Evolutionary conservation across 2,888 invertebrate genomes (phyloP), one percentile per base, ranked within the genome.

Genomic region (Rotaria magnacalcarata): DNA sequence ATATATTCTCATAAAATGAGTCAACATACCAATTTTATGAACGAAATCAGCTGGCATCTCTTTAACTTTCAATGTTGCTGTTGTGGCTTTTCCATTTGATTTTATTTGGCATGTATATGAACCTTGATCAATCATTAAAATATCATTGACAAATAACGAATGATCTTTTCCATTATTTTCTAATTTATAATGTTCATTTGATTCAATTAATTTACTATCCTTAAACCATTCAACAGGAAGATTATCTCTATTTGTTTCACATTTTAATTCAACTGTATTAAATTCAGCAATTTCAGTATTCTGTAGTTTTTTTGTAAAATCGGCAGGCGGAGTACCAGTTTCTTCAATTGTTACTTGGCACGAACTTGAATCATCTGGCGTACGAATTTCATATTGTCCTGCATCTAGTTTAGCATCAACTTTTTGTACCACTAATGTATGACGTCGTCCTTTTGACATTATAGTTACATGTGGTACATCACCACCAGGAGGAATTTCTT

Each of bases 361-460:
- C 47, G 80, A 43, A 80, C 80, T 80, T 0, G 21, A 7, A 47
- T 80, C 80, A 47, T 80, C 80, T 0, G 80, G 80, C n/a, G 80
- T 80, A 47, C 80, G 80, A n/a, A 80, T 80, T 47, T 80, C 80
- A 80, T 80, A 80, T 80, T 80, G 43, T n/a, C 80, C 80, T 1
- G 80, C 43, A 47, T 80, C 80, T 80, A 47, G 80, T 67, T 67
- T 34, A 21, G 14, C n/a, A 80, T 80, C 47, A 4, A 80, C 80
- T 47, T 80, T 80, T 47, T 80, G 80, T 80, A 80, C 80, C 24
- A 47, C 80, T 80, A 80, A 80, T 47, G 80, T 80, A 80, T 80
- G 80, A 24, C 80, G 80, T 43, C 80, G 80, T 80, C 80, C 80
- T 80, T 80, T 80, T 11, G 80, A 80, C 47, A 80, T 47, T 43